Evolutionary conservation across 1,140 invertebrate species (phyloP).

Genomic region (Teleopsis dalmanni): DNA sequence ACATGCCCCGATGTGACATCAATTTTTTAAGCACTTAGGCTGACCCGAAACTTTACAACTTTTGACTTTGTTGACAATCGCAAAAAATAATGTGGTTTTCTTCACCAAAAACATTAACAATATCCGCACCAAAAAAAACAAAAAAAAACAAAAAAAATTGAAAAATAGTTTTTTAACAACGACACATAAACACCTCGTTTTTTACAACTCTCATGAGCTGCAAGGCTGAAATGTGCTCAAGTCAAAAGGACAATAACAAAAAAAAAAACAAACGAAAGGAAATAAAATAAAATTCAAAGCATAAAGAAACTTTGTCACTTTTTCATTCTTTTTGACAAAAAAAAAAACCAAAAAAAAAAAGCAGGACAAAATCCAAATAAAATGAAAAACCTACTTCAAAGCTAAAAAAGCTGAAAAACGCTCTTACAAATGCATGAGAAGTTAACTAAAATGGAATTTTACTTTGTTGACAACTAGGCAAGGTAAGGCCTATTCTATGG

Average conservation of each 20-base stretch:
- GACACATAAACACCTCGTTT: slow-evolving; percentile 23
- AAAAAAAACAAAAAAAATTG: slow-evolving; percentile 6
- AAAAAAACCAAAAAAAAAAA: not conserved
- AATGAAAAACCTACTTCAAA: no score
- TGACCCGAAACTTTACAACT: slow-evolving; percentile 3
- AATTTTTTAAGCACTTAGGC: no score
- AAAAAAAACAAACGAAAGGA: no score
- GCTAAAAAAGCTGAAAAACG: not conserved
- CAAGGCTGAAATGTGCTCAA: slow-evolving; percentile 16
- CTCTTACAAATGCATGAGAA: not conserved
- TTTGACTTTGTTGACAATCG: not conserved
- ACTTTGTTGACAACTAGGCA: no score
- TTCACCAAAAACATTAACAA: slow-evolving; percentile 1
- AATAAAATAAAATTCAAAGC: slow-evolving; percentile 11
- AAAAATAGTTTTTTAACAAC: slow-evolving; percentile 40
- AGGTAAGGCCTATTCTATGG: no score
- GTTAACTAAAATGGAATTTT: no score
- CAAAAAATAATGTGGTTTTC: not conserved
- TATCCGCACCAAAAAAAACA: not conserved
- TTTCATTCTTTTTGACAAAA: slow-evolving; percentile 20
- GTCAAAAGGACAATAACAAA: no score
- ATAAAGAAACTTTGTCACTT: slow-evolving; percentile 33
- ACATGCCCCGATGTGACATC: no score
- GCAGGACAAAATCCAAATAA: not conserved
- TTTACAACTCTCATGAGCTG: not conserved